These are phyloP conservation scores for Rhea americana DNA, from an alignment of 2,113 vertebrate genomes.

Conservation along the genomic window DNA sequence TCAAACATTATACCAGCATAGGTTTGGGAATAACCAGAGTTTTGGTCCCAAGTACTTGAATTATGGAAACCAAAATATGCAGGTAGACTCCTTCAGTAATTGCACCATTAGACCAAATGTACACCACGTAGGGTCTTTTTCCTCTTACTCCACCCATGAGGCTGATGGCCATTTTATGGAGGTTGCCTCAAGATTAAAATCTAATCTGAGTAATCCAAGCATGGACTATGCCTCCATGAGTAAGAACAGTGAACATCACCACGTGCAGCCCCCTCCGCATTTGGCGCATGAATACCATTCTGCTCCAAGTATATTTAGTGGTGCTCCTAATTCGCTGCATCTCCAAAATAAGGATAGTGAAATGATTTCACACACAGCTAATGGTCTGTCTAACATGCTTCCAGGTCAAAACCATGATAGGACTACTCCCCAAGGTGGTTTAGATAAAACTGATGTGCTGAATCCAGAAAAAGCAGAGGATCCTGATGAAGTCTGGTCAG, in stretches of 20 bases:
- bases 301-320: conserved; percentile 72
- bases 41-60: conserved; percentile 86
- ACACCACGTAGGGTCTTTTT: conserved; percentile 78
- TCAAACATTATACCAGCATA: conserved; percentile 87
- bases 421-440: conserved; percentile 73
- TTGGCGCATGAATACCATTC: conserved; percentile 72
- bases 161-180: conserved; percentile 82
- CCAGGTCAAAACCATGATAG: conserved; percentile 78
- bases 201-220: conserved; percentile 68
- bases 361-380: conserved; percentile 72
- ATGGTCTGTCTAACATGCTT: conserved; percentile 79
- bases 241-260: conserved; percentile 83
- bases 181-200: conserved; percentile 76
- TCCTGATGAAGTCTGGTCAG: conserved; percentile 92
- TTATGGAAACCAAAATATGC: conserved; percentile 84
- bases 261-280: conserved; percentile 78
- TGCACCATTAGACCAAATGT: conserved; percentile 78
- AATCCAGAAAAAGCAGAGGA: conserved; percentile 75
- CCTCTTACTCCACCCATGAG: conserved; percentile 77
- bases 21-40: conserved; percentile 80
- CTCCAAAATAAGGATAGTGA: conserved; percentile 84
- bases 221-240: conserved; percentile 78
- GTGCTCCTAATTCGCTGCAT: conserved; percentile 80
- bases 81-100: conserved; percentile 84
- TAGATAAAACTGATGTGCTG: conserved; percentile 72